Evolutionary conservation across 1,140 invertebrate species (phyloP), one percentile per base, ranked within the genome.

Genomic region (Steinernema khuongi): DNA sequence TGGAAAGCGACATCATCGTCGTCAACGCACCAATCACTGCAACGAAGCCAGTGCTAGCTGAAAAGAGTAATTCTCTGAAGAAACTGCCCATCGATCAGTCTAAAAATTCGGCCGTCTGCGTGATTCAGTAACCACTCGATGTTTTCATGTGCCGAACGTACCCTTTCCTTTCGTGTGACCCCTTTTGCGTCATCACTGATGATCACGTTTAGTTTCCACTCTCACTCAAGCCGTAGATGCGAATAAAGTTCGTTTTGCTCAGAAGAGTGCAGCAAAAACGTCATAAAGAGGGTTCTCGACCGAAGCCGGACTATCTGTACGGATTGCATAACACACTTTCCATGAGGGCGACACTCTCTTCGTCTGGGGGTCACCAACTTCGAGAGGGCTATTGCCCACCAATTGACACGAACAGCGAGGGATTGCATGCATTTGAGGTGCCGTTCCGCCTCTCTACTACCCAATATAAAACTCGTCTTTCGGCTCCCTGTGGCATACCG

Each of bases 1-100:
- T 90, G 77, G 90, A 91, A 81, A 89, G 88, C 60, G 89, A 90
- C 72, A 89, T 89, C 69, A 87, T 88, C 26, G 89, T 91, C 30
- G 88, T 91, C 0, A 89, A 89, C 75, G 90, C 90, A 1, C 76
- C 79, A 1, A 77, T 80, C 18, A 70, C 78, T 7, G 50, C 22
- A 22, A 60, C 11, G 4, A 60, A 60, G 50, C 50, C 50, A 4
- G 22, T 26, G 50, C 22, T 60, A 60, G 50, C 50, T 22, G 50
- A 60, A 4, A 60, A 60, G 50, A 41, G 36, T 41, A 7, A 11
- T n/a, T 60, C 50, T 14, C 4, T 26, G 50, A 60, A 60, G 50
- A 60, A 60, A 60, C 50, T 60, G 50, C 50, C 50, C 7, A 60
- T 60, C 50, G 50, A 60, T 22, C 50, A 60, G 4, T 17, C 50